phyloP scores from a whole-genome alignment of 2,113 vertebrate genomes.

The Mastomys natalensis region DNA sequence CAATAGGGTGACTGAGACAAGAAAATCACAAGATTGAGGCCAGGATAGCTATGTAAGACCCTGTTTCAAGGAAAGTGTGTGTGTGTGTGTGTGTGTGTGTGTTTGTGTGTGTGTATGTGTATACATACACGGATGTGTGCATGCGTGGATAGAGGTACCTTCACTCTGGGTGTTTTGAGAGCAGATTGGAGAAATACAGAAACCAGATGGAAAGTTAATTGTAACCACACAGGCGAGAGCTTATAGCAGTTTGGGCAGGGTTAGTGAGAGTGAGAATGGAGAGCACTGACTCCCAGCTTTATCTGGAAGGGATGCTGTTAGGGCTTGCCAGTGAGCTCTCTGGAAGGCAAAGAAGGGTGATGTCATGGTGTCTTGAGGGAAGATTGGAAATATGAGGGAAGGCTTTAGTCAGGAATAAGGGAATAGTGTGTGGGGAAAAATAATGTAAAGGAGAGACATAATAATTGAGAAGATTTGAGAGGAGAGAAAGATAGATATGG shows the following conservation, averaged over 20 bases:
- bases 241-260: neutral
- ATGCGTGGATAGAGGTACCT: neutral
- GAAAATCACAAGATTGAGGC: neutral
- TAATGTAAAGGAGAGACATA: conserved; percentile 5
- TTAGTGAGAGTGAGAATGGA: neutral
- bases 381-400: neutral
- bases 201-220: neutral
- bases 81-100: neutral
- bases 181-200: neutral
- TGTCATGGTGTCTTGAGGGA: neutral
- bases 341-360: neutral
- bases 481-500: neutral
- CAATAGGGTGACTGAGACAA: neutral
- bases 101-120: neutral
- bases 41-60: neutral
- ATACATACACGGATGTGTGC: too few relatives aligned
- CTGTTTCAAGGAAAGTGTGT: neutral
- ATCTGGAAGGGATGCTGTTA: neutral
- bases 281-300: neutral
- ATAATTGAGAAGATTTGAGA: neutral
- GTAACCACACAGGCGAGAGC: neutral
- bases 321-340: neutral
- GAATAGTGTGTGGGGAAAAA: neutral
- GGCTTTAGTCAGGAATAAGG: neutral
- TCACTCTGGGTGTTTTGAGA: conserved; percentile 22